Evolutionary conservation across 2,113 vertebrate species (phyloP).

Genomic region (Oryzias curvinotus): DNA sequence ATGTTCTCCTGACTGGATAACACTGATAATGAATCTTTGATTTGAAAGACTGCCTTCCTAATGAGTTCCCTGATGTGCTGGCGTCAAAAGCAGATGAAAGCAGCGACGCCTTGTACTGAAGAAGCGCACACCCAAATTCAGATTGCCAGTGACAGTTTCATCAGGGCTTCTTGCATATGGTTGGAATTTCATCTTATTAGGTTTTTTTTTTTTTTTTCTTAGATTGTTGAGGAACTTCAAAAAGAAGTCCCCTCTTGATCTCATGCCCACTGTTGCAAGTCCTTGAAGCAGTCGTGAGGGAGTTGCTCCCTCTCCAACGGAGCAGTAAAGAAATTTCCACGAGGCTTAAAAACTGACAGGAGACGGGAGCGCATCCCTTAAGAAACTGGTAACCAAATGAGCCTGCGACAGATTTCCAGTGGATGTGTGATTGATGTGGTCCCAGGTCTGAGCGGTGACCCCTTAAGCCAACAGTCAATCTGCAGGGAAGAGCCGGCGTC

Average conservation of each 20-base stretch:
- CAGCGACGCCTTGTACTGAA: conserved; percentile 25
- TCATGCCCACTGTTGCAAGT: conserved; percentile 29
- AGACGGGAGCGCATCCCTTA: conserved; percentile 27
- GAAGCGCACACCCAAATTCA: conserved; percentile 14
- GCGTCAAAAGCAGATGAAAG: conserved; percentile 54
- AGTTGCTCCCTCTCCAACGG: conserved; percentile 38
- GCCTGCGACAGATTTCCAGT: conserved; percentile 27
- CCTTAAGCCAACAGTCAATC: conserved; percentile 57
- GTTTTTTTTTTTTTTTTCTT: conserved; percentile 25
- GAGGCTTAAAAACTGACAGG: conserved; percentile 40
- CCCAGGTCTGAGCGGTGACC: conserved; percentile 49
- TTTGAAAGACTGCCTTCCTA: conserved; percentile 43
- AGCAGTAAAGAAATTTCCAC: conserved; percentile 45
- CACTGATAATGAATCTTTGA: conserved; percentile 31
- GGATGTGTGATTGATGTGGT: conserved; percentile 60
- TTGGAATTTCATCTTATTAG: conserved; percentile 43
- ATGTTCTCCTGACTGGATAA: conserved; percentile 39
- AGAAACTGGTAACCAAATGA: conserved; percentile 62
- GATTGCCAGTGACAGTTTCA: conserved; percentile 29
- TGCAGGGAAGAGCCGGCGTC: conserved; percentile 24
- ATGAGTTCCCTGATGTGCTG: conserved; percentile 52
- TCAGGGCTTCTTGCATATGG: conserved; percentile 7
- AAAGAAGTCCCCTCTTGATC: conserved; percentile 54
- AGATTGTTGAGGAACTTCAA: conserved; percentile 44
- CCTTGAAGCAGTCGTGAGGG: conserved; percentile 19